Evolutionary conservation across 2,113 vertebrate species (phyloP).

Genomic region (Heliornis fulica): DNA sequence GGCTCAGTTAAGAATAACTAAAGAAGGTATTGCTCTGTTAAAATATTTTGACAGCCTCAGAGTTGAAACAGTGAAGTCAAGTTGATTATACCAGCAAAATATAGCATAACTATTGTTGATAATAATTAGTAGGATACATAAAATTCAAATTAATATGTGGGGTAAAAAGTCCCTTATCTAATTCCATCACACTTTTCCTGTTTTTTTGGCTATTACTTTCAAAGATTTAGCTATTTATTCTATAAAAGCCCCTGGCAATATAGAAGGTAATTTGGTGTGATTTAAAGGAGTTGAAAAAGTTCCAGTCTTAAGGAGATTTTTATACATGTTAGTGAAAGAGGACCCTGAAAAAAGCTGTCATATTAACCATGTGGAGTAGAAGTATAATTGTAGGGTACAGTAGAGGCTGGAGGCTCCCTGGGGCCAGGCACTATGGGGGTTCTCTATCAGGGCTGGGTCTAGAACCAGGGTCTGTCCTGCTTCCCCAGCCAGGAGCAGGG

Average conservation of each 20-base stretch:
- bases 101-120: neutral
- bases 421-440: fast-evolving
- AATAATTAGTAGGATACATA: neutral
- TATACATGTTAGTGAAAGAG: neutral
- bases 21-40: neutral
- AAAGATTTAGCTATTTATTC: neutral
- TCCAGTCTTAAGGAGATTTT: neutral
- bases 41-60: neutral
- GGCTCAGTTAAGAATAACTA: neutral
- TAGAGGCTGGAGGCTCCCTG: neutral
- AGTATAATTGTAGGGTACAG: neutral
- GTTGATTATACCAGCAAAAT: neutral
- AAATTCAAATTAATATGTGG: neutral
- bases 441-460: neutral
- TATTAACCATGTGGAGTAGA: neutral
- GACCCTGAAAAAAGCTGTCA: neutral
- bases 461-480: neutral
- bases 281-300: neutral
- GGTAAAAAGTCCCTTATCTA: neutral
- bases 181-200: neutral
- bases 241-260: neutral
- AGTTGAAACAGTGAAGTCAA: neutral
- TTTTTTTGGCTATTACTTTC: neutral
- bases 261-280: neutral
- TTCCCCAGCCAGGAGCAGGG: neutral